Evolutionary conservation across 2,113 vertebrate genomes (phyloP).

Genomic region (Alosa alosa): DNA sequence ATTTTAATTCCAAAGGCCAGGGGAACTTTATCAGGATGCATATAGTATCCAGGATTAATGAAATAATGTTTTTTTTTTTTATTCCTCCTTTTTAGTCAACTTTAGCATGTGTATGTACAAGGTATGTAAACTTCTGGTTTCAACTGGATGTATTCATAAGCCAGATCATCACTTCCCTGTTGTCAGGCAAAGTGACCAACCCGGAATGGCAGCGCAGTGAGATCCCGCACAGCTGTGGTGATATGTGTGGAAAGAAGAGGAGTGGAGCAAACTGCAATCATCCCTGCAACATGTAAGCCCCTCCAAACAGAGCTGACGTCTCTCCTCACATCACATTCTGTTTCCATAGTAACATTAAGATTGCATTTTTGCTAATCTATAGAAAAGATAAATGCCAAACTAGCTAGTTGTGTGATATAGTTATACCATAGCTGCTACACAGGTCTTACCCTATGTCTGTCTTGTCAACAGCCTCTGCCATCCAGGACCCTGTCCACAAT

Average conservation of each 20-base stretch:
- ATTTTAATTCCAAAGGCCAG: too few relatives aligned
- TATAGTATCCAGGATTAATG: too few relatives aligned
- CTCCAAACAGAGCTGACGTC: background rate
- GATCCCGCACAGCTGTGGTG: conserved; percentile 98
- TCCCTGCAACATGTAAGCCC: conserved; percentile 94
- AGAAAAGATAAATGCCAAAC: background rate
- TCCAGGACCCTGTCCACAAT: conserved; percentile 94
- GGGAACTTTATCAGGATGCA: background rate
- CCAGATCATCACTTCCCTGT: background rate
- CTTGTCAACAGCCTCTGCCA: conserved; percentile 83
- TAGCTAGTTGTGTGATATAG: too few relatives aligned
- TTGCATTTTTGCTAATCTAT: background rate
- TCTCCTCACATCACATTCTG: background rate
- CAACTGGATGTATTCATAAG: background rate
- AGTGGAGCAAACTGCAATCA: conserved; percentile 88
- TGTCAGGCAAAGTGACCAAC: conserved; percentile 88
- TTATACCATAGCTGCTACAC: too few relatives aligned
- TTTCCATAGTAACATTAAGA: background rate
- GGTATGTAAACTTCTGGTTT: too few relatives aligned
- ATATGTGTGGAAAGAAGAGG: conserved; percentile 94
- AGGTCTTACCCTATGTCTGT: background rate
- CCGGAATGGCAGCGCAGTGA: conserved; percentile 96
- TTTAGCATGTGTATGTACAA: too few relatives aligned
- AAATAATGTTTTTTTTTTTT: too few relatives aligned
- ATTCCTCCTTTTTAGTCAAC: too few relatives aligned